A percentile compares a stretch with the other conserved stretches of the same genome.
These are phyloP conservation scores for Lerista edwardsae DNA, from an alignment of 2,797 vertebrate genomes.

Conservation along the genomic window DNA sequence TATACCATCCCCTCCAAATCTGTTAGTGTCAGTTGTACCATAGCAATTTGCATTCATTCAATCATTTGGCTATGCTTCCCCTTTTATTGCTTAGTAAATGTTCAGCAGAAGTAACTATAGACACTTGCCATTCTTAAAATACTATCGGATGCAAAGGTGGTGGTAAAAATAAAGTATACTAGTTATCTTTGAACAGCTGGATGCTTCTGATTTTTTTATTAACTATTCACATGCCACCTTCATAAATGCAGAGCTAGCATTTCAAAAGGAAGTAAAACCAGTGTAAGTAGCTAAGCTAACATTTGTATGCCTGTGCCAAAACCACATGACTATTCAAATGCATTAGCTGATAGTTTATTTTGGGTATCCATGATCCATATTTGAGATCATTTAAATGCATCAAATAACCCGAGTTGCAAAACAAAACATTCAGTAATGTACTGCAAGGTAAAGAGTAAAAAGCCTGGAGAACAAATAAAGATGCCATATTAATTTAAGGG, in stretches of 20 bases:
- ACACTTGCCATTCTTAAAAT: not conserved
- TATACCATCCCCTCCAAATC: not conserved
- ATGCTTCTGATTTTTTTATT: not conserved
- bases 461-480: not conserved
- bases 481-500: not conserved
- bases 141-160: not conserved
- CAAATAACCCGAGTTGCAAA: not conserved
- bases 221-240: not conserved
- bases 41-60: not conserved
- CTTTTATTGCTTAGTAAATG: not conserved
- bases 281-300: not conserved
- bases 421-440: not conserved
- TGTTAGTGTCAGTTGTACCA: not conserved
- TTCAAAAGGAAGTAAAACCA: conserved; percentile 22
- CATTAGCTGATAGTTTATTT: not conserved
- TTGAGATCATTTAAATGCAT: not conserved
- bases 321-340: not conserved
- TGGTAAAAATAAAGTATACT: not conserved
- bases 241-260: not conserved
- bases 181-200: not conserved
- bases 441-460: not conserved
- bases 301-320: not conserved
- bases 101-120: not conserved
- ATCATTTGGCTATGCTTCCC: conserved; percentile 12
- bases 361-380: no score